phyloP scores from a whole-genome alignment of 2,888 invertebrate genomes.

The Cotesia congregata region DNA sequence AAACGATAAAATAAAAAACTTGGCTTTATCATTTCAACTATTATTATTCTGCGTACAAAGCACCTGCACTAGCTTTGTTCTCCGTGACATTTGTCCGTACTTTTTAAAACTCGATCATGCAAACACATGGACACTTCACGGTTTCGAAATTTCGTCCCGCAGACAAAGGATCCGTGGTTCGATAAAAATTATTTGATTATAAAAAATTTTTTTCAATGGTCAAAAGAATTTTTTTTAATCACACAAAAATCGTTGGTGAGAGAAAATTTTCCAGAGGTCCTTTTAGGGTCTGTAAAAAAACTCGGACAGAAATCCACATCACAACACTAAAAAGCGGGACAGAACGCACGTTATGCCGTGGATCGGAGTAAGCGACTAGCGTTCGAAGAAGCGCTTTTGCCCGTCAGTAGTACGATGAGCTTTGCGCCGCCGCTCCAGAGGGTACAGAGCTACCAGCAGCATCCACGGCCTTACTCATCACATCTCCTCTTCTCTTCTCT shows the following conservation, averaged over 20 bases:
- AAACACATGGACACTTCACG: conserved; percentile 1
- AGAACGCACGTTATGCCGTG: conserved; percentile 32
- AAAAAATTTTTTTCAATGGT: neutral
- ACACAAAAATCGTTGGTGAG: neutral
- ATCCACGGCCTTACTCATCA: conserved; percentile 2
- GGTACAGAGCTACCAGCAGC: conserved; percentile 24
- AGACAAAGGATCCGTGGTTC: neutral
- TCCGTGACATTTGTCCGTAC: neutral
- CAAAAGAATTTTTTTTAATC: neutral
- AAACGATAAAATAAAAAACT: neutral
- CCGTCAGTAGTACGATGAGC: conserved; percentile 17
- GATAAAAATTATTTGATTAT: neutral
- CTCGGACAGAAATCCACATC: neutral
- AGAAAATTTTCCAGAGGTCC: neutral
- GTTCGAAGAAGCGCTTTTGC: conserved; percentile 43
- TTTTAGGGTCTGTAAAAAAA: neutral
- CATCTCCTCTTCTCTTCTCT: neutral
- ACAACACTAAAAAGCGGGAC: conserved; percentile 1
- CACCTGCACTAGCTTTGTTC: conserved; percentile 1
- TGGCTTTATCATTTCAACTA: neutral
- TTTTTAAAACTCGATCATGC: neutral
- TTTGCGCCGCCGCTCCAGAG: conserved; percentile 40
- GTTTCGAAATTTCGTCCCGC: neutral
- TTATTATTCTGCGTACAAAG: neutral
- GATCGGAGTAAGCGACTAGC: conserved; percentile 46